Conservation (phyloP, 2,113 vertebrate species). For the Vidua macroura region DNA sequence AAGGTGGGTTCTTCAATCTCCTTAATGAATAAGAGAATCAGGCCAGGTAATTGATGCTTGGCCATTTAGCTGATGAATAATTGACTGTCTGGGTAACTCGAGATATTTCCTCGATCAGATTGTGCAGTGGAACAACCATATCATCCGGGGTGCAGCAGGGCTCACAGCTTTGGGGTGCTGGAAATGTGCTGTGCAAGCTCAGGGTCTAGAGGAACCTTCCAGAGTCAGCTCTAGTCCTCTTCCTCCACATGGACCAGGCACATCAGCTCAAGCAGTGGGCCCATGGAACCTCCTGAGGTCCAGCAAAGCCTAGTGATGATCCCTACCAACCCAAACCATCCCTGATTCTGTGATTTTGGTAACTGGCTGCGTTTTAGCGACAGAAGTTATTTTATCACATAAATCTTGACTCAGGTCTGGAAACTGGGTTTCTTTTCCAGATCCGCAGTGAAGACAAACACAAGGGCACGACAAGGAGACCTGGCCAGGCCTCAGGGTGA, state of each 20-base stretch:
- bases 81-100: conserved; percentile 91
- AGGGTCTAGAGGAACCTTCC: neutral
- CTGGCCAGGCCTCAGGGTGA: neutral
- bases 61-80: conserved; percentile 88
- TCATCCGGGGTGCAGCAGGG: conserved; percentile 44
- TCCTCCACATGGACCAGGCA: neutral
- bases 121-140: conserved; percentile 78
- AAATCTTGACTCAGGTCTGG: neutral
- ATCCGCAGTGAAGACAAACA: fast-evolving
- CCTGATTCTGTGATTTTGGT: no score
- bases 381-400: fast-evolving
- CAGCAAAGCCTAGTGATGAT: neutral
- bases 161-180: conserved; percentile 25
- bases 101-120: conserved; percentile 85
- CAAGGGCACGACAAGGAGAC: fast-evolving
- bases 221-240: neutral
- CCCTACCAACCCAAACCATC: neutral
- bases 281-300: neutral
- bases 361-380: neutral
- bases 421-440: neutral
- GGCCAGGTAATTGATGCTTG: conserved; percentile 94
- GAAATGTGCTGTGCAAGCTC: conserved; percentile 31
- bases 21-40: conserved; percentile 94
- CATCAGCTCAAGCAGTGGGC: neutral
- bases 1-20: conserved; percentile 84